Evolutionary conservation across 2,113 vertebrate species (phyloP).

Genomic region (Dipodomys spectabilis): DNA sequence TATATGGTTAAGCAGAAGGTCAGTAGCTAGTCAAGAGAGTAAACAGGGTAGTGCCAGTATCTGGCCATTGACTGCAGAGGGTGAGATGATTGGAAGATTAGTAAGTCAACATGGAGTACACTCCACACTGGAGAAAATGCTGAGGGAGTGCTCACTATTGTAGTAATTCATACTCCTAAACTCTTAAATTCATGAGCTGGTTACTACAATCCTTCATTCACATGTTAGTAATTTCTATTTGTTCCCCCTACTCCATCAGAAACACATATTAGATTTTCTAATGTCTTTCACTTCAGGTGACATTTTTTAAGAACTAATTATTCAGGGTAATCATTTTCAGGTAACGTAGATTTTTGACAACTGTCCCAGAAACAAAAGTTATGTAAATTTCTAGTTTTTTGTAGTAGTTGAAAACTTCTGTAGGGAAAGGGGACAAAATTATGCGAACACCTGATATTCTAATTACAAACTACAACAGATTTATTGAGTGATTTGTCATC

Average conservation of each 20-base stretch:
- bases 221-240: neutral
- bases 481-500: slow-evolving; percentile 28
- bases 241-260: neutral
- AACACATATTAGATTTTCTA: neutral
- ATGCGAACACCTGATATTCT: slow-evolving; percentile 41
- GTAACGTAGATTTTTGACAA: neutral
- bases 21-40: neutral
- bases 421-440: slow-evolving; percentile 51
- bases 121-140: neutral
- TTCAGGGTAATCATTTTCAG: neutral
- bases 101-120: neutral
- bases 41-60: neutral
- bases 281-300: neutral
- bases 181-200: neutral
- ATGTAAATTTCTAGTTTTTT: neutral
- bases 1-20: neutral
- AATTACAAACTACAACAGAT: slow-evolving; percentile 22
- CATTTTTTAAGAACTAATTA: neutral
- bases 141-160: neutral
- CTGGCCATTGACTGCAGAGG: neutral
- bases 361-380: slow-evolving; percentile 41
- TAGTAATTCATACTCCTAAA: neutral
- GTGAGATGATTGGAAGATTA: neutral
- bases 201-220: neutral
- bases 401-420: neutral